Conservation (phyloP, 2,797 vertebrate genomes). For the Taenioides sp. region DNA sequence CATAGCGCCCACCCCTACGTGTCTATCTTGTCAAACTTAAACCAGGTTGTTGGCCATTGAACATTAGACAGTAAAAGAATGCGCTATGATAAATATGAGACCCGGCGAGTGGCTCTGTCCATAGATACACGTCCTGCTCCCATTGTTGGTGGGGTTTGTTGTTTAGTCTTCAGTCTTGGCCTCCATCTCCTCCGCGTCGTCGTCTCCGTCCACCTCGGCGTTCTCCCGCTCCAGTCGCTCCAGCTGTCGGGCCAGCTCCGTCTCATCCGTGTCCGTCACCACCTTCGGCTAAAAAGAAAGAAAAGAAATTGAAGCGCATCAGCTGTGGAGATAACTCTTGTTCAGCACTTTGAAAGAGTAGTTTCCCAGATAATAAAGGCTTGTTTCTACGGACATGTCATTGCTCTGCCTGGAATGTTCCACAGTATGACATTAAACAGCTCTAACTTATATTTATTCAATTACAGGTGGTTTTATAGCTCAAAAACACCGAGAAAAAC, state of each 20-base stretch:
- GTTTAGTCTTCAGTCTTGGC: conserved; percentile 93
- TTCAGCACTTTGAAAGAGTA: too few species aligned
- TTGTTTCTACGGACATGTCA: too few species aligned
- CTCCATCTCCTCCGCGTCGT: conserved; percentile 97
- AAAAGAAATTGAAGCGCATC: background rate
- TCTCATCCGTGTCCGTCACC: conserved; percentile 98
- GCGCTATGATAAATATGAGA: conserved; percentile 40
- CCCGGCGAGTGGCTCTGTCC: conserved; percentile 51
- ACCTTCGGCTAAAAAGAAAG: conserved; percentile 87
- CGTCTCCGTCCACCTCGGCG: conserved; percentile 98
- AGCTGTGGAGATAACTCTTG: background rate
- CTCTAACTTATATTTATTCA: too few species aligned
- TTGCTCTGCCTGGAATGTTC: too few species aligned
- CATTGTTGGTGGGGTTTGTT: background rate
- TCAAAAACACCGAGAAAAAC: too few species aligned
- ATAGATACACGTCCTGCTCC: conserved; percentile 19
- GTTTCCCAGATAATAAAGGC: too few species aligned
- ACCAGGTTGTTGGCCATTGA: background rate
- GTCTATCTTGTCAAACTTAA: background rate
- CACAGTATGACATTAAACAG: too few species aligned
- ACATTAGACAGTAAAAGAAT: background rate
- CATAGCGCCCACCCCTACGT: background rate
- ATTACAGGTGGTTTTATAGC: too few species aligned
- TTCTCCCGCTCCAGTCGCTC: conserved; percentile 96
- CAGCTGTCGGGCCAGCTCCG: conserved; percentile 92